phyloP scores from a whole-genome alignment of 2,113 vertebrate genomes.

The Anoura caudifer region DNA sequence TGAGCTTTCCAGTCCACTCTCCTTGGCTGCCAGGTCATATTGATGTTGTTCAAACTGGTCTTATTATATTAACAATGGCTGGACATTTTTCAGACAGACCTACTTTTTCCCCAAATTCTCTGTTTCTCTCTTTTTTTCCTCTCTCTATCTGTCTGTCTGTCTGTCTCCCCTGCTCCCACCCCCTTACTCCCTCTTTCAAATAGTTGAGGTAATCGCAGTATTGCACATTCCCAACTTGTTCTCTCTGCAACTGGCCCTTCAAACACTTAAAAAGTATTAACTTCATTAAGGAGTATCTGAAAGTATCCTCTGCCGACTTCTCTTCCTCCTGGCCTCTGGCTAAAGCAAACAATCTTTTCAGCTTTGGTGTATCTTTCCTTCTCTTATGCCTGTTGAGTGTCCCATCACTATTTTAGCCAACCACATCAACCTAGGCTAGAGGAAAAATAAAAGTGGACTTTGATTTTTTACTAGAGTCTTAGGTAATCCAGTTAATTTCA shows the following conservation, averaged over 20 bases:
- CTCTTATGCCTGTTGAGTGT: not conserved
- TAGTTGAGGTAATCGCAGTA: not conserved
- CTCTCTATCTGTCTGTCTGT: not conserved
- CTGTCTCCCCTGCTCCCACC: too few relatives aligned
- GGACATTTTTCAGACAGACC: too few relatives aligned
- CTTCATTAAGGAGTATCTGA: not conserved
- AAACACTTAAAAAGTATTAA: not conserved
- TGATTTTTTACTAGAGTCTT: not conserved
- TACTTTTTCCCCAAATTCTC: not conserved
- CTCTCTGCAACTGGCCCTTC: not conserved
- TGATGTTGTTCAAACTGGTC: too few relatives aligned
- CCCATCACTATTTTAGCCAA: not conserved
- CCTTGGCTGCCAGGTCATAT: too few relatives aligned
- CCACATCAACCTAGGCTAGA: not conserved
- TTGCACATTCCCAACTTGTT: too few relatives aligned
- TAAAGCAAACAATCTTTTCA: not conserved
- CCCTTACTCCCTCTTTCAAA: not conserved
- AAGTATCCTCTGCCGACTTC: not conserved
- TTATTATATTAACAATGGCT: too few relatives aligned
- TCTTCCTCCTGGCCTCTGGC: not conserved
- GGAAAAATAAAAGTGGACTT: not conserved
- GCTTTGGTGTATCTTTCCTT: not conserved
- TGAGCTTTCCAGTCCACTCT: too few relatives aligned
- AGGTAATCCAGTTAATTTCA: not conserved
- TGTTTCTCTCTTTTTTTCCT: not conserved